Evolutionary conservation across 1,140 invertebrate genomes (phyloP).

Genomic region (Drosophila lacertosa): DNA sequence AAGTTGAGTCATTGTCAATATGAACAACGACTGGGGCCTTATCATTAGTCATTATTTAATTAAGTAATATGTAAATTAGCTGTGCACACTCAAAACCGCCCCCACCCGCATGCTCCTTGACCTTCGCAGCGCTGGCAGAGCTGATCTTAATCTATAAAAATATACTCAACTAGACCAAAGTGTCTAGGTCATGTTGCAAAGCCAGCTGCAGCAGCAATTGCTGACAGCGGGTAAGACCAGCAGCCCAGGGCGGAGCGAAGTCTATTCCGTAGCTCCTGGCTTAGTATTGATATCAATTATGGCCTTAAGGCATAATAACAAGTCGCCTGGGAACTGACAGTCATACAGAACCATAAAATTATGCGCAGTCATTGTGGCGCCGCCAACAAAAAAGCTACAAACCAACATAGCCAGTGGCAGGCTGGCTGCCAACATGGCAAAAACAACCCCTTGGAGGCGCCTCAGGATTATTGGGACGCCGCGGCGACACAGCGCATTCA

Average conservation of each 20-base stretch:
- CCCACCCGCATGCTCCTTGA: slow-evolving; percentile 29
- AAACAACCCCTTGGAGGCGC: slow-evolving; percentile 74
- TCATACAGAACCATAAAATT: slow-evolving; percentile 66
- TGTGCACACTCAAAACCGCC: background rate
- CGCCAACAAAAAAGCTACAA: slow-evolving; percentile 32
- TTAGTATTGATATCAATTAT: slow-evolving; percentile 56
- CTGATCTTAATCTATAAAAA: slow-evolving; percentile 47
- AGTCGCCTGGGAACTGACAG: slow-evolving; percentile 34
- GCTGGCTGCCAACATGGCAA: slow-evolving; percentile 36
- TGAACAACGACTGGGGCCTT: background rate
- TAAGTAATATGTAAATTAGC: slow-evolving; percentile 39
- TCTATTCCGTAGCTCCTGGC: background rate
- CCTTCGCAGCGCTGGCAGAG: slow-evolving; percentile 16
- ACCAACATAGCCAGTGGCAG: slow-evolving; percentile 9
- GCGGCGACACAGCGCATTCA: slow-evolving; percentile 59
- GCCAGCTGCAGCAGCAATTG: slow-evolving; percentile 41
- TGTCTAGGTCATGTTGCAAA: slow-evolving; percentile 66
- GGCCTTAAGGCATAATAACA: slow-evolving; percentile 31
- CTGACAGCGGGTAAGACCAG: background rate
- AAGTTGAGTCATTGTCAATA: slow-evolving; percentile 19
- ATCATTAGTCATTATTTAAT: slow-evolving; percentile 47
- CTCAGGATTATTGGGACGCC: slow-evolving; percentile 45
- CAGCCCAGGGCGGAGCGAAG: background rate
- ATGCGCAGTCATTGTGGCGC: slow-evolving; percentile 77
- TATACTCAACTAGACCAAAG: slow-evolving; percentile 42